Evolutionary conservation across 2,888 invertebrate species (phyloP), one percentile per base, ranked within the genome.

Genomic region (Minunthozetes semirufus): DNA sequence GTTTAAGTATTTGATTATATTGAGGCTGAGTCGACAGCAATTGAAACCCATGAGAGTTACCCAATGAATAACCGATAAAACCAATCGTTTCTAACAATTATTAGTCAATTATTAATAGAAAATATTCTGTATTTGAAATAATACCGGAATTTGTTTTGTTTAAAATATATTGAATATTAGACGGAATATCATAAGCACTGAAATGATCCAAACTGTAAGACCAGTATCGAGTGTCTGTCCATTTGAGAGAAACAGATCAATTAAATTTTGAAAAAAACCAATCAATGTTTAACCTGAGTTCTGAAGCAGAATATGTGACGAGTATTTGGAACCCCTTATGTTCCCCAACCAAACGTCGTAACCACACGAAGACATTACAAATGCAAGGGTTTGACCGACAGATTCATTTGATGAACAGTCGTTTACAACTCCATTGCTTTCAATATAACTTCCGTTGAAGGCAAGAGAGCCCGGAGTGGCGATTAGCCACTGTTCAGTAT

Each of bases 331-430:
- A 27, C 85, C 85, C 22, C 85, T 80, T 53, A 81, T 81, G 78
- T 85, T 86, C 0, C 84, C 85, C 71, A 86, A 76, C 85, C 85
- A 86, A 19, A 86, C 86, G 78, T 86, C 86, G 76, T 81, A 85
- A 0, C 85, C 70, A 70, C 70, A 70, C 5, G 48, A 6, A 15
- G 70, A 70, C 48, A 70, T 48, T 25, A 70, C 70, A 48, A 70
- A 46, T 11, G 70, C 25, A 15, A 70, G 27, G 6, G 48, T 48
- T 70, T 48, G 42, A 85, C 25, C 61, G 25, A 50, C 48, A 38
- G 50, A 59, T 17, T 38, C 25, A 6, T 4, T 42, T 19, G 29
- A 33, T 0, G 29, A 38, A 13, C 56, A 59, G 15, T 56, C n/a
- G 25, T 72, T 59, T 8, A 59, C 19, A 15, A 22, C 15, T 2